Evolutionary conservation across 2,113 vertebrate genomes (phyloP), one percentile per base, ranked within the genome.

Genomic region (Oncorhynchus kisutch): DNA sequence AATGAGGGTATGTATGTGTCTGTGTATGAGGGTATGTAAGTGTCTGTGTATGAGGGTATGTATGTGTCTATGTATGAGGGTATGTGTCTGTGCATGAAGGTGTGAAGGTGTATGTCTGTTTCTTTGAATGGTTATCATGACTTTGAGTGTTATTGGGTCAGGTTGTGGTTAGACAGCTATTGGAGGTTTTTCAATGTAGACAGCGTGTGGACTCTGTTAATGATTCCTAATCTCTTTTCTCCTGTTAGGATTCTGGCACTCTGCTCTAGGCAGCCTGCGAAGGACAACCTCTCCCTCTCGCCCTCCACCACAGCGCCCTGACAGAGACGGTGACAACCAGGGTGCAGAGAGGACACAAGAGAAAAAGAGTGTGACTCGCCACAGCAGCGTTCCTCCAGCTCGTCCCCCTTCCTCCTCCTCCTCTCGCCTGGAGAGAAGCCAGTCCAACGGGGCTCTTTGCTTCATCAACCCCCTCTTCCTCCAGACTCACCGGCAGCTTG

Each of bases 381-480:
- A 94, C 79, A 95, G 95, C 89, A 95, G 95, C 74, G 94, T 95
- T 60, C 96, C 95, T 81, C 94, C 95, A 0, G 89, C 90, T 87
- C 92, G 96, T 81, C 92, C 90, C 68, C 91, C 94, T 77, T 90
- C 91, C 73, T 92, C 94, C 74, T 92, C 89, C 0, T 94, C 94
- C 86, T 88, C 87, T 29, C 93, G 93, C 80, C 89, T 92, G 87
- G 94, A 95, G 89, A 94, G 93, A 34, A 90, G 94, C 90, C 93
- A 94, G 86, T 94, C 93, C 90, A 95, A 93, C 16, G 92, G 94
- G 78, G 95, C 96, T 0, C 88, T 97, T 85, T 98, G 96, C 87
- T 97, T 97, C n/a, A 93, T 97, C 82, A 96, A 95, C 88, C 97
- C 97, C 1, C 94, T 96, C 60, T 98, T 97, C 85, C 92, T 97